A percentile compares a stretch with the other conserved stretches of the same genome.
These are phyloP conservation scores for Sebastes hubbsi DNA, from an alignment of 2,797 vertebrate species.

Conservation along the genomic window DNA sequence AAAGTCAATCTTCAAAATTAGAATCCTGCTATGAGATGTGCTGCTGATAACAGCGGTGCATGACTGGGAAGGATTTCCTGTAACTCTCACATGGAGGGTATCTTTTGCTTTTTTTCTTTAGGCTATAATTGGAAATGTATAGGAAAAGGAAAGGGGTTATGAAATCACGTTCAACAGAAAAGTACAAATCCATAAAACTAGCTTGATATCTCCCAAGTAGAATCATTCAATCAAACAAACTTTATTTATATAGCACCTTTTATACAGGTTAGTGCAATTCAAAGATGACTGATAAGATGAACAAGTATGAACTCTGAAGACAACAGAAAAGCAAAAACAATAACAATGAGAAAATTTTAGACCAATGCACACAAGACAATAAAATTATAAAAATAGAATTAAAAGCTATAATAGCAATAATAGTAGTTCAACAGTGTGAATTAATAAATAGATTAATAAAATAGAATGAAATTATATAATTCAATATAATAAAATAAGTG, in stretches of 20 bases:
- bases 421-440: too few relatives aligned
- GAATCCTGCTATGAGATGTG: constrained; percentile 33
- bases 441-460: too few relatives aligned
- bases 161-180: constrained; percentile 3
- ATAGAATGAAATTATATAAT: accelerated
- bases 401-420: too few relatives aligned
- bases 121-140: constrained; percentile 29
- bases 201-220: neutral
- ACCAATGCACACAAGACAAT: too few relatives aligned
- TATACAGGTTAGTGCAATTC: too few relatives aligned
- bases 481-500: too few relatives aligned
- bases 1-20: constrained; percentile 60
- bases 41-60: constrained; percentile 4
- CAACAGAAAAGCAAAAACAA: too few relatives aligned
- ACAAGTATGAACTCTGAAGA: too few relatives aligned
- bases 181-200: constrained; percentile 22
- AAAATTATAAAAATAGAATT: too few relatives aligned
- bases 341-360: too few relatives aligned
- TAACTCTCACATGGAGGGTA: constrained; percentile 11
- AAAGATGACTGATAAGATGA: too few relatives aligned
- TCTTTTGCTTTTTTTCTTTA: neutral
- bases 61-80: constrained; percentile 29
- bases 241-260: too few relatives aligned
- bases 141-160: constrained; percentile 28
- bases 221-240: neutral